Percentiles rank a stretch among this genome's conserved stretches.
Evolutionary conservation across 2,113 vertebrate species (phyloP).

Genomic region (Hydrochoerus hydrochaeris): DNA sequence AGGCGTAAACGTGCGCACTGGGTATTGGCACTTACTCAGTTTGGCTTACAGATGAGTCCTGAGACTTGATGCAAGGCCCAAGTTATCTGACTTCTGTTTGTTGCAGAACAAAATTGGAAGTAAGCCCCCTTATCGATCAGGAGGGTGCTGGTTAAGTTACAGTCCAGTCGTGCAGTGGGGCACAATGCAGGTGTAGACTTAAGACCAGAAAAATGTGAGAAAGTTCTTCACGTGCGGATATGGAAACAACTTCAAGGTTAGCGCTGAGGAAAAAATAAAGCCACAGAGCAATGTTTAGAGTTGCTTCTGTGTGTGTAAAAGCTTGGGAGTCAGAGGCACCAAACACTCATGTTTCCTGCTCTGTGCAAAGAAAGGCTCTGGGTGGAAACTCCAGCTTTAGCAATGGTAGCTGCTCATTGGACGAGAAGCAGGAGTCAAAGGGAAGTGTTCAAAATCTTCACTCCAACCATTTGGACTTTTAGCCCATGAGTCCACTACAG

Average conservation of each 20-base stretch:
- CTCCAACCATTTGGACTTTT: neutral
- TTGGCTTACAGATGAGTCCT: neutral
- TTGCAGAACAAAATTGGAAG: neutral
- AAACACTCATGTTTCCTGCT: neutral
- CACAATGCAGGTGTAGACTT: neutral
- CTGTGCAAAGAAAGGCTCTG: neutral
- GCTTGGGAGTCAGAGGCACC: neutral
- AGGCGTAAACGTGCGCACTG: neutral
- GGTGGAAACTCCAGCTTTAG: neutral
- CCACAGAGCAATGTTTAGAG: neutral
- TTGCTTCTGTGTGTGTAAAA: neutral
- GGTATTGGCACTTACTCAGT: neutral
- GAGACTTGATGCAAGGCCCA: neutral
- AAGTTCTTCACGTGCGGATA: neutral
- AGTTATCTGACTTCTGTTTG: neutral
- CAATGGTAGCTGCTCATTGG: neutral
- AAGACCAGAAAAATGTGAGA: neutral
- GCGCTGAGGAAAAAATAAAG: neutral
- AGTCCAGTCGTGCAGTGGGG: neutral
- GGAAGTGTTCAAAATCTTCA: neutral
- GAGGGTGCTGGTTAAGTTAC: neutral
- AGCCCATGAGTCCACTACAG: neutral
- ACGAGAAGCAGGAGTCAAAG: neutral
- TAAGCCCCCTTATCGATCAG: neutral
- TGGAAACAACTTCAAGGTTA: neutral